Evolutionary conservation across 2,797 vertebrate species (phyloP).

Genomic region (Ispidina lecontei): DNA sequence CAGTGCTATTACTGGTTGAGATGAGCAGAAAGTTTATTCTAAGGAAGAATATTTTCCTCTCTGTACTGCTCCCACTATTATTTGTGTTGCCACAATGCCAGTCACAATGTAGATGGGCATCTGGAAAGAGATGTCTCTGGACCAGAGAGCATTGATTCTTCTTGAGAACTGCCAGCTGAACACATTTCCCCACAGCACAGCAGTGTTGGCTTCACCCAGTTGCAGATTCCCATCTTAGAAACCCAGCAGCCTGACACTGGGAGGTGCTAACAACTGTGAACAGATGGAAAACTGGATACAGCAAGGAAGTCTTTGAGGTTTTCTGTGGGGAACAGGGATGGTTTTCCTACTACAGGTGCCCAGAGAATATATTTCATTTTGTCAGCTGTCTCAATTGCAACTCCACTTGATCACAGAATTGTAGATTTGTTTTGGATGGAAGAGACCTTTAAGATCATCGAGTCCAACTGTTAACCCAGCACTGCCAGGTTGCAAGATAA

Average conservation of each 20-base stretch:
- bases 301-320: not conserved
- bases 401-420: not conserved
- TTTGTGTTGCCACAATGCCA: not conserved
- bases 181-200: not conserved
- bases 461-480: no score
- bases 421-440: no score
- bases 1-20: not conserved
- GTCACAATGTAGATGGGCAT: not conserved
- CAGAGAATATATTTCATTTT: not conserved
- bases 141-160: not conserved
- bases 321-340: not conserved
- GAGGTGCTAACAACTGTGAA: not conserved
- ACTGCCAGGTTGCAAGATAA: not conserved
- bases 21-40: not conserved
- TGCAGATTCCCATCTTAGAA: not conserved
- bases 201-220: not conserved
- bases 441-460: no score
- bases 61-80: rapidly evolving
- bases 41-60: not conserved
- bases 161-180: not conserved
- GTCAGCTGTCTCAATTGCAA: not conserved
- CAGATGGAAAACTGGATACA: not conserved
- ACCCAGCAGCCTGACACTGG: not conserved
- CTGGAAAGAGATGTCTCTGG: not conserved
- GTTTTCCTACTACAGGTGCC: not conserved